Conservation (phyloP, 1,140 invertebrate species). For the Arion vulgaris region DNA sequence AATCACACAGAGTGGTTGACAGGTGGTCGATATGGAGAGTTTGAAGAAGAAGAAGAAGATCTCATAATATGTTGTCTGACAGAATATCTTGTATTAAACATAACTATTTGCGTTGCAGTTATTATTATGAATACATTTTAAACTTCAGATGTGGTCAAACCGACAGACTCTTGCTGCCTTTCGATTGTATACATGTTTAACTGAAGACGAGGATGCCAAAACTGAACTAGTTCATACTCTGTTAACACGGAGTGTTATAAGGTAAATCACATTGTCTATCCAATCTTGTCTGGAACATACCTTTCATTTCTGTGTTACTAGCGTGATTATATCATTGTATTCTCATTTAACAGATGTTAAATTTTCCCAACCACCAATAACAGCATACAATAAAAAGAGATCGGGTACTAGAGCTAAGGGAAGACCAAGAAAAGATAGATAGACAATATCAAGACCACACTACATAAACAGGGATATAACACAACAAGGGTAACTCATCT, state of each 20-base stretch:
- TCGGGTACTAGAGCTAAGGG: no score
- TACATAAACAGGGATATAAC: no score
- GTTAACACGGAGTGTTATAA: conserved; percentile 28
- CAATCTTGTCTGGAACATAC: no score
- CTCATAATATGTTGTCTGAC: no score
- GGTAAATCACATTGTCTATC: conserved; percentile 6
- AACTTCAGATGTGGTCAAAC: conserved; percentile 34
- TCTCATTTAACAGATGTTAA: no score
- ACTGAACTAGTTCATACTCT: background rate
- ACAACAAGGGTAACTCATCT: no score
- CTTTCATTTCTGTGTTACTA: no score
- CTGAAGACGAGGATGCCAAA: conserved; percentile 8
- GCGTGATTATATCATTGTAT: no score
- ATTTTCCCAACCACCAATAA: no score
- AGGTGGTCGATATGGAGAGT: background rate
- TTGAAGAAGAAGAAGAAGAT: background rate
- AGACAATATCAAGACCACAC: no score
- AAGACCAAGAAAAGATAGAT: no score
- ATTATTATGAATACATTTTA: background rate
- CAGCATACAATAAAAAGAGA: no score
- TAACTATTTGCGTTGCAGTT: background rate
- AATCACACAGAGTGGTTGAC: background rate
- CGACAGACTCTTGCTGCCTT: conserved; percentile 27
- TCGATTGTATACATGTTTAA: conserved; percentile 24
- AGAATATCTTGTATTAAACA: background rate